Evolutionary conservation across 2,888 invertebrate species (phyloP).

Genomic region (Caenorhabditis macrosperma): DNA sequence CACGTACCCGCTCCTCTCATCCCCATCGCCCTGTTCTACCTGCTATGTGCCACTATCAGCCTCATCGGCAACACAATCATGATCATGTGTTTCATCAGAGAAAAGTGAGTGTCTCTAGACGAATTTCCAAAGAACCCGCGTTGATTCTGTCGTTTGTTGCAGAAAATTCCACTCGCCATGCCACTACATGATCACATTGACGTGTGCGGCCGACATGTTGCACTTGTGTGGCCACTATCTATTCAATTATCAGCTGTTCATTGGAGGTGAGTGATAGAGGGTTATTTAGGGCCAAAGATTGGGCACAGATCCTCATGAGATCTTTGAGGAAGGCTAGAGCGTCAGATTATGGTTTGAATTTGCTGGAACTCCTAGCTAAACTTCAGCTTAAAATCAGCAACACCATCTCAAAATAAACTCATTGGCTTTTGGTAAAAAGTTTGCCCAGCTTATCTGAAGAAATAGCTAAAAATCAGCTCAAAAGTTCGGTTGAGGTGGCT

Average conservation of each 20-base stretch:
- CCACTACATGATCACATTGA: constrained; percentile 39
- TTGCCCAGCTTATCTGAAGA: no score
- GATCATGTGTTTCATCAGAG: constrained; percentile 36
- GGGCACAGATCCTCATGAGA: no score
- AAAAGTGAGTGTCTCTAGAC: constrained; percentile 19
- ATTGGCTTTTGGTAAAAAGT: no score
- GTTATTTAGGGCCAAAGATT: no score
- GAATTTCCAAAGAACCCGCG: not conserved
- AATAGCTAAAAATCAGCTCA: no score
- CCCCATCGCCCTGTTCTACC: constrained; percentile 40
- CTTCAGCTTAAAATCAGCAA: no score
- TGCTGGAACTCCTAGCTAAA: no score
- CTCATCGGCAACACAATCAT: constrained; percentile 34
- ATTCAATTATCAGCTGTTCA: constrained; percentile 42
- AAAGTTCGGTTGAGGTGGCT: no score
- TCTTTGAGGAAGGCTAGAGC: no score
- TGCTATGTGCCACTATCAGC: constrained; percentile 28
- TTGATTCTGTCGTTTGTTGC: no score
- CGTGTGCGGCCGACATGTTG: constrained; percentile 29
- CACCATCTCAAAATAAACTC: no score
- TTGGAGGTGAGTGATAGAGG: constrained; percentile 24
- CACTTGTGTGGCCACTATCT: constrained; percentile 40
- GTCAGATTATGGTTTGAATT: no score
- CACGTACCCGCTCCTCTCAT: constrained; percentile 28
- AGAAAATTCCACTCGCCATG: constrained; percentile 46